Evolutionary conservation across 2,888 invertebrate genomes (phyloP).

Genomic region (Flexamia atlantica): DNA sequence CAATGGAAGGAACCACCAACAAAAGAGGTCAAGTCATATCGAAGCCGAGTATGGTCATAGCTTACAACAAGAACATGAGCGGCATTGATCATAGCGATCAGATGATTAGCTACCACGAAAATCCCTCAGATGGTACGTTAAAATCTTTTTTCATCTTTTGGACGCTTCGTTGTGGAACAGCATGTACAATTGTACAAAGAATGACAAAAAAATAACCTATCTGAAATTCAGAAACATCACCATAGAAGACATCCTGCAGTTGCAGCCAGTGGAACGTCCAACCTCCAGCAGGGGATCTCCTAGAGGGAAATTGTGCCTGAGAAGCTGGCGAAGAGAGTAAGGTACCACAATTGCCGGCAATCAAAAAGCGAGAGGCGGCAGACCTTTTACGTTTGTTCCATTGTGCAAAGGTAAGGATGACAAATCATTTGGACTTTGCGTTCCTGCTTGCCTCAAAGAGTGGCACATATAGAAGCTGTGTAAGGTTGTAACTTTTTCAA

Average conservation of each 20-base stretch:
- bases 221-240: conserved; percentile 49
- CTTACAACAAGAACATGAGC: conserved; percentile 54
- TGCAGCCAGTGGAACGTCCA: conserved; percentile 32
- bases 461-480: conserved; percentile 29
- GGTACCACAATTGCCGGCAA: conserved; percentile 43
- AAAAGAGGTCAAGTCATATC: conserved; percentile 33
- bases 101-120: conserved; percentile 57
- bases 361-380: conserved; percentile 25
- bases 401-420: conserved; percentile 34
- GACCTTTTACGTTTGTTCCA: conserved; percentile 48
- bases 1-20: conserved; percentile 53
- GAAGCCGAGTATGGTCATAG: conserved; percentile 56
- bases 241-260: conserved; percentile 45
- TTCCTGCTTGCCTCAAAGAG: conserved; percentile 27
- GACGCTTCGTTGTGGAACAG: conserved; percentile 53
- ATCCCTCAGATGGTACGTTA: conserved; percentile 50
- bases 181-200: conserved; percentile 40
- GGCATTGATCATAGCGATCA: conserved; percentile 56
- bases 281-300: conserved; percentile 23
- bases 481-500: not conserved
- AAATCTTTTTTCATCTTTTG: conserved; percentile 56
- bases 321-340: conserved; percentile 51
- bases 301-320: conserved; percentile 23
- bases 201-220: conserved; percentile 37
- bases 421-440: conserved; percentile 29